phyloP scores from a whole-genome alignment of 2,888 invertebrate genomes.

The Arge pagana region DNA sequence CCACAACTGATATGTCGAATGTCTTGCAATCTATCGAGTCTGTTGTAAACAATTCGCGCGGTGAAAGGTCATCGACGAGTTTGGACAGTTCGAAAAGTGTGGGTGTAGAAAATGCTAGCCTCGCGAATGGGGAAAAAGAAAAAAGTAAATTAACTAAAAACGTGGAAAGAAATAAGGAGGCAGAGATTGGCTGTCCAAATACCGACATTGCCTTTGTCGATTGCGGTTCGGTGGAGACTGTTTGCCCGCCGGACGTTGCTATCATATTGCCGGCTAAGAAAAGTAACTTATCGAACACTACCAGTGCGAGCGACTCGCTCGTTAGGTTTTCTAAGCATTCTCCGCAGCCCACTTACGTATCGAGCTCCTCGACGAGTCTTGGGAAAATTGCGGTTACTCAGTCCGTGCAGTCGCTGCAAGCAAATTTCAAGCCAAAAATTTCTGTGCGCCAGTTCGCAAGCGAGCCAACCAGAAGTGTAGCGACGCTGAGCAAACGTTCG shows the following conservation, averaged over 20 bases:
- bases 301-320: background rate
- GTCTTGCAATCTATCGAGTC: conserved; percentile 13
- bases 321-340: background rate
- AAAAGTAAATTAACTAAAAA: background rate
- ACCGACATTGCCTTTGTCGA: conserved; percentile 47
- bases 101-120: too few species aligned
- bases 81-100: too few species aligned
- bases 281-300: background rate
- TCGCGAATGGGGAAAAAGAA: too few species aligned
- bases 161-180: conserved; percentile 28
- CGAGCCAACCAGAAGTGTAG: conserved; percentile 18
- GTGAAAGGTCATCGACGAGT: background rate
- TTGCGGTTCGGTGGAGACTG: conserved; percentile 37
- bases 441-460: conserved; percentile 38
- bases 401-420: background rate
- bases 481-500: conserved; percentile 14
- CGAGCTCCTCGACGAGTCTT: background rate
- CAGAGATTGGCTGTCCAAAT: conserved; percentile 35
- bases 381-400: too few species aligned
- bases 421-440: conserved; percentile 29
- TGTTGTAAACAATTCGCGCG: too few species aligned
- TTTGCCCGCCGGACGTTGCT: background rate
- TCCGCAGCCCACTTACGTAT: background rate
- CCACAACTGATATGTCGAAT: background rate
- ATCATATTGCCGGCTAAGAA: conserved; percentile 1